Evolutionary conservation across 2,113 vertebrate species (phyloP).

Genomic region (Penelope pileata): DNA sequence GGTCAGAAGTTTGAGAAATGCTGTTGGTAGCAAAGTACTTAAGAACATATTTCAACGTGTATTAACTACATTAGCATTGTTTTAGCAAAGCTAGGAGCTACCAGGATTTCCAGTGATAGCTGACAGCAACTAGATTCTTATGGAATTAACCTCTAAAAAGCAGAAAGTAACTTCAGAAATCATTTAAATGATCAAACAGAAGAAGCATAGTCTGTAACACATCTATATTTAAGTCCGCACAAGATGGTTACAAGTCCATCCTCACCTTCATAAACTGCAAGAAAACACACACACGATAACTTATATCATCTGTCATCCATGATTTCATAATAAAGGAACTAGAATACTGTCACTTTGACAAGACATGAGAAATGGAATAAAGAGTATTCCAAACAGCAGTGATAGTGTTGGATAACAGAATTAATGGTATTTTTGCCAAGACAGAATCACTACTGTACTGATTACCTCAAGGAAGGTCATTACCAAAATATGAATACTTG

Average conservation of each 20-base stretch:
- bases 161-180: neutral
- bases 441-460: neutral
- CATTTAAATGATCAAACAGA: neutral
- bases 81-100: neutral
- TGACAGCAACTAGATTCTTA: neutral
- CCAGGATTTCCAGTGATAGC: neutral
- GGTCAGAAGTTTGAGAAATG: neutral
- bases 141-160: neutral
- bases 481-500: neutral
- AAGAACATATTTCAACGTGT: neutral
- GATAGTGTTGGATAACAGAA: neutral
- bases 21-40: neutral
- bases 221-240: neutral
- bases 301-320: neutral
- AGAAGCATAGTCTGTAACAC: neutral
- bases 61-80: neutral
- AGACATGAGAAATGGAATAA: neutral
- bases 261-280: neutral
- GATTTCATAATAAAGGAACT: neutral
- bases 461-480: neutral
- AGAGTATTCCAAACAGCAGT: neutral
- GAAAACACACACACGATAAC: neutral
- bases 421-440: neutral
- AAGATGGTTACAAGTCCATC: neutral
- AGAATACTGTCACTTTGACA: neutral